These are phyloP conservation scores for Habroteleia sp. DNA, from an alignment of 2,888 invertebrate genomes.

Conservation along the genomic window DNA sequence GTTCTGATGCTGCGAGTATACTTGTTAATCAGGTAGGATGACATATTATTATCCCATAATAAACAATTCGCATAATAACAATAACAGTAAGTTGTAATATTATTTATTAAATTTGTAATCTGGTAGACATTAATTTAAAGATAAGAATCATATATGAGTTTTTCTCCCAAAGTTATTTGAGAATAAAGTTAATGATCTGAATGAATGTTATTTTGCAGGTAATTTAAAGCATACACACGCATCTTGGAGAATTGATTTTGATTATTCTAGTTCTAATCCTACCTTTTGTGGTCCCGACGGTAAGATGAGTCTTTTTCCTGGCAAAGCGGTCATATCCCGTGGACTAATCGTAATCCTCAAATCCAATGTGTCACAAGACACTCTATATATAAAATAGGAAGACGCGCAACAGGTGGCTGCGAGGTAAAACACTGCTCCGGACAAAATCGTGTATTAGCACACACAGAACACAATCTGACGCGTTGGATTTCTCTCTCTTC, in stretches of 20 bases:
- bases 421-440: slow-evolving; percentile 18
- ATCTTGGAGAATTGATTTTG: too few relatives aligned
- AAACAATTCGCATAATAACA: too few relatives aligned
- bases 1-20: slow-evolving; percentile 2
- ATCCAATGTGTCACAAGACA: slow-evolving; percentile 51
- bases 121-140: too few relatives aligned
- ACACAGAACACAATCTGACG: slow-evolving; percentile 37
- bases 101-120: too few relatives aligned
- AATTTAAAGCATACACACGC: too few relatives aligned
- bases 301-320: slow-evolving; percentile 51
- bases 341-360: slow-evolving; percentile 43
- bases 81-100: too few relatives aligned
- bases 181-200: too few relatives aligned
- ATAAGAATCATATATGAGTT: too few relatives aligned
- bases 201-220: too few relatives aligned
- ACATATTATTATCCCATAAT: slow-evolving; percentile 4
- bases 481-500: slow-evolving; percentile 39
- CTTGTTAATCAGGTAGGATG: slow-evolving; percentile 1
- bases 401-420: slow-evolving; percentile 44
- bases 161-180: too few relatives aligned
- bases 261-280: too few relatives aligned
- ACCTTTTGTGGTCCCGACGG: slow-evolving; percentile 56
- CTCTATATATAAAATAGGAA: slow-evolving; percentile 16
- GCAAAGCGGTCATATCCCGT: slow-evolving; percentile 30
- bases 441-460: slow-evolving; percentile 23